Conservation (phyloP, 2,888 invertebrate genomes). For the Tipula helvola region DNA sequence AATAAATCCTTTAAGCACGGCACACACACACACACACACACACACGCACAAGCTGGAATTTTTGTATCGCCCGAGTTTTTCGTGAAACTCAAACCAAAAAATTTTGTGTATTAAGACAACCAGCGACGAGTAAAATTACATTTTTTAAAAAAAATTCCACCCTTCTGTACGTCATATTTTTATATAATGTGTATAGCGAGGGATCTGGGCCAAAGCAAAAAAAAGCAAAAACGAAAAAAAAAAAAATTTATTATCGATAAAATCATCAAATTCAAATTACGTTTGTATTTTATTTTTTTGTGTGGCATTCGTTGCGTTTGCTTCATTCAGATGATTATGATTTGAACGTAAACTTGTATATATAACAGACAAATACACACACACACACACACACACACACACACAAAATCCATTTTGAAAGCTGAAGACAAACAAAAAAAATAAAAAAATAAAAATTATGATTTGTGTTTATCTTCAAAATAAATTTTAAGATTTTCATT, state of each 20-base stretch:
- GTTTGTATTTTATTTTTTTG: background rate
- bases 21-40: background rate
- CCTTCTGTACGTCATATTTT: background rate
- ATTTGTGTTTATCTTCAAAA: background rate
- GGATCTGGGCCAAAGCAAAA: background rate
- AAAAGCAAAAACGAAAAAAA: background rate
- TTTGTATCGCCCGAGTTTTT: background rate
- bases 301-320: background rate
- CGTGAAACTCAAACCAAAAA: background rate
- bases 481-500: background rate
- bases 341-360: background rate
- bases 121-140: background rate
- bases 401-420: background rate
- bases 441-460: background rate
- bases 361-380: background rate
- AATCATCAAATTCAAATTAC: background rate
- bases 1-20: background rate
- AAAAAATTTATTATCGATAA: background rate
- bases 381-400: no score
- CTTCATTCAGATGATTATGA: background rate
- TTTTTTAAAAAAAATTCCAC: background rate
- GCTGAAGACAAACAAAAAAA: background rate
- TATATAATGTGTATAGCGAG: background rate
- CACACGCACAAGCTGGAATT: no score
- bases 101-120: background rate